Conservation (phyloP, 2,888 invertebrate genomes). For the Nomada fabriciana region DNA sequence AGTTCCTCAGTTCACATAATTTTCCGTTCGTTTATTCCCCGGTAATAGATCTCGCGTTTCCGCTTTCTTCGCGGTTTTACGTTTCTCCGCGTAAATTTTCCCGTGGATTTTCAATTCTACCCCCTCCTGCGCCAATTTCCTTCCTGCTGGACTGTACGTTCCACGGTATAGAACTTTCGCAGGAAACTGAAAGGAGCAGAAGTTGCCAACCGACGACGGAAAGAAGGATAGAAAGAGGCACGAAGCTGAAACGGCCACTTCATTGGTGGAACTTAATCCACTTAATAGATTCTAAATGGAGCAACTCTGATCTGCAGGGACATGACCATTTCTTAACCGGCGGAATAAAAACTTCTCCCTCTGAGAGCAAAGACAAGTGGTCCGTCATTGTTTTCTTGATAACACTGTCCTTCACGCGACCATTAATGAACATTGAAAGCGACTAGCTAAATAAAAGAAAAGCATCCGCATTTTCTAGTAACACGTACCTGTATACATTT, state of each 20-base stretch:
- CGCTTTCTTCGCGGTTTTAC: slow-evolving; percentile 48
- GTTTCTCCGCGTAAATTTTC: slow-evolving; percentile 60
- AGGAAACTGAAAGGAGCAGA: slow-evolving; percentile 69
- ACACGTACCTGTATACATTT: background rate
- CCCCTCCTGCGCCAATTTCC: background rate
- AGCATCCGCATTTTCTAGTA: too few relatives aligned
- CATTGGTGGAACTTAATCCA: slow-evolving; percentile 79
- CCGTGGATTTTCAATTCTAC: slow-evolving; percentile 67
- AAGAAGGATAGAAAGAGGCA: slow-evolving; percentile 54
- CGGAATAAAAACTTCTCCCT: slow-evolving; percentile 65
- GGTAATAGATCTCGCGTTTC: slow-evolving; percentile 35
- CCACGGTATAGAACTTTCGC: slow-evolving; percentile 62
- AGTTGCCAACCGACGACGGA: slow-evolving; percentile 67
- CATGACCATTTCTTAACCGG: slow-evolving; percentile 66
- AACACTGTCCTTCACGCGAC: background rate
- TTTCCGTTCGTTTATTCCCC: slow-evolving; percentile 38
- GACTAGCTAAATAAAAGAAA: background rate
- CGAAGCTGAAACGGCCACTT: slow-evolving; percentile 63
- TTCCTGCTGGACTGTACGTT: slow-evolving; percentile 43
- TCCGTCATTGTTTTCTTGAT: background rate
- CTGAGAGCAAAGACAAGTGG: slow-evolving; percentile 37
- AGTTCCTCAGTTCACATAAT: slow-evolving; percentile 18
- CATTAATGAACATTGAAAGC: background rate
- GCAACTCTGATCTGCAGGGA: slow-evolving; percentile 73
- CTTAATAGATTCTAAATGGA: slow-evolving; percentile 81